phyloP scores from a whole-genome alignment of 2,113 vertebrate species.

The Amphilophus citrinellus region DNA sequence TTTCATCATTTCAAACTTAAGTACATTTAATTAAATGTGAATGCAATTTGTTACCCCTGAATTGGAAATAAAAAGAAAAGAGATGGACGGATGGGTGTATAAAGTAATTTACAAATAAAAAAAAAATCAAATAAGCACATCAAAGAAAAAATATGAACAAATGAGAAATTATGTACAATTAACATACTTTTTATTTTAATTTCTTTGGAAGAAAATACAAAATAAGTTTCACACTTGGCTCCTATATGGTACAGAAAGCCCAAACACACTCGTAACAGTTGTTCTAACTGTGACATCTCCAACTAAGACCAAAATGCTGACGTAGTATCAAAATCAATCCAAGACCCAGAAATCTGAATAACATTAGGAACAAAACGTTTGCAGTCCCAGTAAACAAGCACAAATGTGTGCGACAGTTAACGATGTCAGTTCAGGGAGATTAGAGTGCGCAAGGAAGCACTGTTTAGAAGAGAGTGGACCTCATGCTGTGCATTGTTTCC shows the following conservation, averaged over 20 bases:
- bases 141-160: too few species aligned
- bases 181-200: not conserved
- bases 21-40: too few species aligned
- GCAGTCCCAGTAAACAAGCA: not conserved
- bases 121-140: accelerated
- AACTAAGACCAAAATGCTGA: not conserved
- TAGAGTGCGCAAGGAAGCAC: not conserved
- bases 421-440: not conserved
- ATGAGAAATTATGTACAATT: too few species aligned
- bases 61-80: too few species aligned
- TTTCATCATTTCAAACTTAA: too few species aligned
- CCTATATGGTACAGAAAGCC: not conserved
- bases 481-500: not conserved
- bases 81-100: too few species aligned
- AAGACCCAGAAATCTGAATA: not conserved
- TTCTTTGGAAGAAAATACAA: not conserved
- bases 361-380: not conserved
- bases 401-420: not conserved
- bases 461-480: not conserved
- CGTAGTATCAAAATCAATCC: not conserved
- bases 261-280: accelerated
- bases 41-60: too few species aligned
- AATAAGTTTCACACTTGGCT: not conserved
- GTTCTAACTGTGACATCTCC: not conserved
- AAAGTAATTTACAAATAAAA: too few species aligned